Evolutionary conservation across 2,888 invertebrate species (phyloP).

Genomic region (Lumbricus terrestris): DNA sequence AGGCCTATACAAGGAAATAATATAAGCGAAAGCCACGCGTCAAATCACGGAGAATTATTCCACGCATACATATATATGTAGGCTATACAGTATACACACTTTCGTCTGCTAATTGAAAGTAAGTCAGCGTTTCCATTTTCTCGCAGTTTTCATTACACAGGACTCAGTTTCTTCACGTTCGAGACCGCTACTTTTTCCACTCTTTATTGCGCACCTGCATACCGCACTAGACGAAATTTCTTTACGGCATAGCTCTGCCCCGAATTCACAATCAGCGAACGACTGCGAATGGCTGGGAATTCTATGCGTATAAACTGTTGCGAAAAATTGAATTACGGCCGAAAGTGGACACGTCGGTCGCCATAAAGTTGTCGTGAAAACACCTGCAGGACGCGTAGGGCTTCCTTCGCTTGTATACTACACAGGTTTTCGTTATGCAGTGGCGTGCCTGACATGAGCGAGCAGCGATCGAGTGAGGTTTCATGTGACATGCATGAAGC

Average conservation of each 20-base stretch:
- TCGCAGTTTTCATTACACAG: not conserved
- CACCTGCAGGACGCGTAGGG: not conserved
- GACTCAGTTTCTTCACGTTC: not conserved
- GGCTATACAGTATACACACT: too few species aligned
- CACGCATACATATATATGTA: not conserved
- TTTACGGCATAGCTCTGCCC: not conserved
- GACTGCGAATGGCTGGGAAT: not conserved
- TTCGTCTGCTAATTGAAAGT: not conserved
- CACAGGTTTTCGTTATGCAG: too few species aligned
- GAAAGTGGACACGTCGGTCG: not conserved
- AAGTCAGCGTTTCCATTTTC: not conserved
- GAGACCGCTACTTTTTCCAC: not conserved
- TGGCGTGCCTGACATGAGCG: not conserved
- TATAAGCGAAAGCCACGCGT: not conserved
- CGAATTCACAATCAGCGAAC: not conserved
- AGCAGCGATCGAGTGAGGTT: not conserved
- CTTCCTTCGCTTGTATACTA: too few species aligned
- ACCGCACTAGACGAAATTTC: not conserved
- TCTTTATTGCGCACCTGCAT: not conserved
- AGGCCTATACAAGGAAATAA: not conserved
- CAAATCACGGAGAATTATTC: not conserved
- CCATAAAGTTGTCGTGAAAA: not conserved
- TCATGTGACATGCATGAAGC: not conserved
- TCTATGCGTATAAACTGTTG: not conserved
- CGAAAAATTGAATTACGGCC: not conserved